These are phyloP conservation scores for Agrotis segetum DNA, from an alignment of 2,888 invertebrate species.

Conservation along the genomic window DNA sequence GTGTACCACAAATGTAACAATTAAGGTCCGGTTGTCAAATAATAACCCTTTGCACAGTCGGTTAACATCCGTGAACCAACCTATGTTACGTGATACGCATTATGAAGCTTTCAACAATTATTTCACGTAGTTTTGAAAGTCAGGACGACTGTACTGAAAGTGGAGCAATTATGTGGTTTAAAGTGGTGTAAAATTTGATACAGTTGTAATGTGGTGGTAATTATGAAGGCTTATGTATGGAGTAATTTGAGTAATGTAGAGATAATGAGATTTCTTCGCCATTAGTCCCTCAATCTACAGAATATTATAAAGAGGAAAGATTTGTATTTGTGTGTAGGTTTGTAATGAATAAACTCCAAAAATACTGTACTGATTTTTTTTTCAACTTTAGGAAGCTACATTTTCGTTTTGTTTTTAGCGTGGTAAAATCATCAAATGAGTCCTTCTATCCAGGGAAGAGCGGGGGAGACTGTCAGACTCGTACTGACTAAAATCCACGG, in stretches of 20 bases:
- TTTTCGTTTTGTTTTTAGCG: no score
- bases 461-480: no score
- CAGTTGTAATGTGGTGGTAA: not conserved
- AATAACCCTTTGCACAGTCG: constrained; percentile 47
- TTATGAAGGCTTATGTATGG: not conserved
- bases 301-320: no score
- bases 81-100: constrained; percentile 52
- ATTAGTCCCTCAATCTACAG: not conserved
- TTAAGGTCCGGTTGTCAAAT: constrained; percentile 58
- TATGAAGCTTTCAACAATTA: constrained; percentile 40
- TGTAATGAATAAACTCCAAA: no score
- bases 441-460: no score
- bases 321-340: no score
- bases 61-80: constrained; percentile 24
- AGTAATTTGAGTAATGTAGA: not conserved
- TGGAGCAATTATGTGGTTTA: constrained; percentile 19
- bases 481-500: no score
- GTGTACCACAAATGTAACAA: constrained; percentile 42
- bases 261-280: not conserved
- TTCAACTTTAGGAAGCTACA: no score
- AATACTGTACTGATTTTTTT: no score
- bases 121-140: constrained; percentile 28
- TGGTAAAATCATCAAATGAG: no score
- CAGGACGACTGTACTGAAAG: constrained; percentile 1
- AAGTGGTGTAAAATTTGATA: constrained; percentile 19